phyloP scores from a whole-genome alignment of 2,888 invertebrate genomes.

The Tipula lateralis region DNA sequence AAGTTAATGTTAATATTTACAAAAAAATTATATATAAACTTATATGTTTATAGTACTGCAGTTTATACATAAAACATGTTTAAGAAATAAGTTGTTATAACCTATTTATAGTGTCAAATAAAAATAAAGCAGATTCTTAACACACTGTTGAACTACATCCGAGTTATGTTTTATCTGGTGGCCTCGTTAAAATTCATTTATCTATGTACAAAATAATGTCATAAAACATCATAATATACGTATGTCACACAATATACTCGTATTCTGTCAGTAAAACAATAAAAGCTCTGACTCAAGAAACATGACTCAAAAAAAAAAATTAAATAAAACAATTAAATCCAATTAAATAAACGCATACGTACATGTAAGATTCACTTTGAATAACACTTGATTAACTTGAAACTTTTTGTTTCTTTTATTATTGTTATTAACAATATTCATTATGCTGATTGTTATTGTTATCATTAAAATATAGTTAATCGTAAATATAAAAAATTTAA shows the following conservation, averaged over 20 bases:
- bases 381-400: constrained; percentile 24
- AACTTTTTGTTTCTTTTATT: background rate
- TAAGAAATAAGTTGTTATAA: background rate
- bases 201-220: background rate
- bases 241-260: background rate
- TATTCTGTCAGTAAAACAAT: background rate
- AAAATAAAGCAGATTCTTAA: background rate
- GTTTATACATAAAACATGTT: background rate
- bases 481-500: background rate
- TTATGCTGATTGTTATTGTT: constrained; percentile 11
- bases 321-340: background rate
- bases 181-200: background rate
- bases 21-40: background rate
- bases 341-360: constrained; percentile 3
- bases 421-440: constrained; percentile 12
- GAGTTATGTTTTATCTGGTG: background rate
- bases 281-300: background rate
- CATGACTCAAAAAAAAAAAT: background rate
- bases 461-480: constrained; percentile 1
- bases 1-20: background rate
- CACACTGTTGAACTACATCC: background rate
- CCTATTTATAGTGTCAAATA: background rate
- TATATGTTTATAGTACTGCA: no score
- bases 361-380: background rate
- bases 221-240: constrained; percentile 4